Evolutionary conservation across 2,113 vertebrate genomes (phyloP), one percentile per base, ranked within the genome.

Genomic region (Phaethornis superciliosus): DNA sequence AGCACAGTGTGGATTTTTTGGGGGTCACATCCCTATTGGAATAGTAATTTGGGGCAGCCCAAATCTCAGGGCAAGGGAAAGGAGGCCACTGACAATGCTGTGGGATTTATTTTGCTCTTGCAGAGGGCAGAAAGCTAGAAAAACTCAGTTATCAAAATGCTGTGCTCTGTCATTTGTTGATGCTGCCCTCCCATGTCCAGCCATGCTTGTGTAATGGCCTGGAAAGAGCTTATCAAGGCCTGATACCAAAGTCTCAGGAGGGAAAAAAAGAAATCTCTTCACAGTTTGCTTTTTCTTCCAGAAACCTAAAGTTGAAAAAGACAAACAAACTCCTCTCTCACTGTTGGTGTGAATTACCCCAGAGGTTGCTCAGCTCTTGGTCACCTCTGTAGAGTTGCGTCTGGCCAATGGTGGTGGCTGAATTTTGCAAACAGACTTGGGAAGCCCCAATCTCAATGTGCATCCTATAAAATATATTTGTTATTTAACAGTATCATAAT

Each of bases 201-300:
- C 94, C 91, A 74, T 93, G 75, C 86, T 92, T 95, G 94, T 96
- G 86, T 94, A 94, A 96, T 5, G 32, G 58, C 49, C 15, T 3
- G 94, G 94, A 92, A 95, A 54, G 49, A 1, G 32, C 89, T 96
- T 96, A 96, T 96, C 95, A 77, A 74, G 59, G 81, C 37, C 95
- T 92, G 96, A 96, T 95, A 96, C 89, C 59, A 65, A 64, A 87
- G 55, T 79, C 96, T 94, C 94, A 60, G 63, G 87, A 88, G 94
- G 19, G 24, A 24, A 65, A 2, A 79, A 87, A 89, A 47, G n/a
- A 47, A 79, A 79, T 67, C 85, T 86, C 76, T 1, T 4, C 84
- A 33, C 72, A 81, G 62, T 81, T 94, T 94, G 59, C 86, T 95
- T 94, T 95, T 96, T 55, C 76, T 90, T 88, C 84, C 86, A 94